Conservation (phyloP, 2,113 vertebrate species). For the Calidris pugnax region DNA sequence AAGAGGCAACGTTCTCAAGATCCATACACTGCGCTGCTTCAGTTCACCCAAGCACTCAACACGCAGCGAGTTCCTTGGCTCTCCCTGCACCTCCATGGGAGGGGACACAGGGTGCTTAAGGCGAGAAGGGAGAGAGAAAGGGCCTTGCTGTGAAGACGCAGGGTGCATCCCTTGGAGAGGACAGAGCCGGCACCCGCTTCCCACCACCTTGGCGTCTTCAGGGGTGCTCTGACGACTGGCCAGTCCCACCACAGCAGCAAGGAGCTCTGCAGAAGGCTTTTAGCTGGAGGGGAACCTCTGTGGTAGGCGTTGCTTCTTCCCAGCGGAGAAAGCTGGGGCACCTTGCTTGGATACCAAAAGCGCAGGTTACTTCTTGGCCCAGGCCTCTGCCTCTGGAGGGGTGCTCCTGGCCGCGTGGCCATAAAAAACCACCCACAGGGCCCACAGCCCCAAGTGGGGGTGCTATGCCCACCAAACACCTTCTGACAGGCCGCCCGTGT, state of each 20-base stretch:
- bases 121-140: fast-evolving
- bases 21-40: not conserved
- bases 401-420: not conserved
- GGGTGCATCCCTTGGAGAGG: not conserved
- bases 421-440: not conserved
- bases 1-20: not conserved
- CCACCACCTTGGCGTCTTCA: not conserved
- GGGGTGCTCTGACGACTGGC: not conserved
- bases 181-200: not conserved
- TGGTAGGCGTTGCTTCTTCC: too few relatives aligned
- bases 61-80: not conserved
- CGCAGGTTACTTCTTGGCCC: fast-evolving
- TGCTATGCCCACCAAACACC: fast-evolving
- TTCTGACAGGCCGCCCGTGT: fast-evolving
- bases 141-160: not conserved
- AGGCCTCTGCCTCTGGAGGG: not conserved
- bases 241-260: not conserved
- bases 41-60: not conserved
- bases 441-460: fast-evolving
- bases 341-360: not conserved
- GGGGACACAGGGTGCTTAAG: not conserved
- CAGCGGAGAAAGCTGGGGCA: not conserved
- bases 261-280: not conserved
- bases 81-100: not conserved
- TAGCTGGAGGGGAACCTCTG: too few relatives aligned